Base-by-base conservation (phyloP, 2,113 vertebrate species). In the Astatoreochromis straeleni region DNA sequence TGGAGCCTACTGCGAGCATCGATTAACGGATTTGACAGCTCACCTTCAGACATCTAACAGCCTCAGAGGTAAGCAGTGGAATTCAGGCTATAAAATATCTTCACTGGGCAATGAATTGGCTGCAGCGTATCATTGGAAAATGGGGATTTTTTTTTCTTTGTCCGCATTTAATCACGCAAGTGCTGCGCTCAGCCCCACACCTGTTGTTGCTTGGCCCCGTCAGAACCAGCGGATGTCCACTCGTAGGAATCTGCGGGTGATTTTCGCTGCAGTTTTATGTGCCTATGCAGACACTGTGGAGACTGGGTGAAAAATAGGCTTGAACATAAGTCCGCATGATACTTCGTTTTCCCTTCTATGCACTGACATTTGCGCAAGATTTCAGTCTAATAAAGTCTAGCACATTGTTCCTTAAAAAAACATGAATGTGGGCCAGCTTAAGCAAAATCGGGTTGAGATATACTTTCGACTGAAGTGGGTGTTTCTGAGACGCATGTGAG, bases 51-150 rank as follows among this genome's bases (percentile, higher is more conserved):
- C 70, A 26, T 80, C n/a, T 7, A 63, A 80, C 87, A 85, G 38
- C 86, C 84, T 82, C 83, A 60, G 11, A 93, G 95, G 95, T 96
- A 87, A 93, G 87, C 82, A 58, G 14, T 17, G 9, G 14, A 29
- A 63, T 80, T 63, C 13, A 9, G 40, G 29, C 9, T 5, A 55
- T 33, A 60, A 83, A 51, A 80, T 0, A 33, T 1, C 16, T 3
- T 31, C 21, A 10, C 7, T 4, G 14, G 7, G 14, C 11, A 55
- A 63, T 68, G 4, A 63, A 11, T 3, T 24, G 31, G 6, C 42
- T 65, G 35, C 4, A 21, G 29, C 5, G 78, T 3, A 2, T 85
- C 5, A 4, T 55, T 29, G 17, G 9, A 26, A n/a, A 3, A 29
- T 11, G 82, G 17, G n/a, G 16, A 16, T 53, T 4, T 0, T 6